These are phyloP conservation scores for Homalodisca vitripennis DNA, from an alignment of 1,140 invertebrate species.

Conservation along the genomic window DNA sequence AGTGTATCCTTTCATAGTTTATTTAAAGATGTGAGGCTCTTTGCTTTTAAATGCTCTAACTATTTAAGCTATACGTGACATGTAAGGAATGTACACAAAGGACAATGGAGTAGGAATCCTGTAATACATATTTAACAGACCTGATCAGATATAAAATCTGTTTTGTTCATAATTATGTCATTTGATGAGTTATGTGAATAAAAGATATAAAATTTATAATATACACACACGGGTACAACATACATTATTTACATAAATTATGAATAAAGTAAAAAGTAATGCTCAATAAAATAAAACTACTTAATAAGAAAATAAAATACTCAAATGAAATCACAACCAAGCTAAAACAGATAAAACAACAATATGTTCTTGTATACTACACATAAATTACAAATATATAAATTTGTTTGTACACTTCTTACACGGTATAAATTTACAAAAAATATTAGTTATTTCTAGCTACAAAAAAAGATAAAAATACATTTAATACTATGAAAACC, in stretches of 20 bases:
- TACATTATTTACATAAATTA: neutral
- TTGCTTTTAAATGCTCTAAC: no score
- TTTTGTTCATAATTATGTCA: no score
- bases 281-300: neutral
- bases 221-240: neutral
- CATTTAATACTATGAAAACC: conserved; percentile 7
- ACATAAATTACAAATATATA: conserved; percentile 9
- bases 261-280: neutral
- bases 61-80: no score
- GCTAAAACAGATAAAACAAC: neutral
- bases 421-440: conserved; percentile 21
- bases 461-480: conserved; percentile 19
- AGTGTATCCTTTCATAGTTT: no score
- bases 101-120: no score
- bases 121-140: no score
- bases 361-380: neutral
- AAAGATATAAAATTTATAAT: neutral
- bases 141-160: no score
- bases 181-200: neutral
- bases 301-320: neutral
- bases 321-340: conserved; percentile 11
- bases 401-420: conserved; percentile 10
- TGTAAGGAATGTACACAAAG: no score
- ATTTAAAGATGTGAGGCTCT: no score
- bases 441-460: conserved; percentile 19